phyloP scores from a whole-genome alignment of 2,888 invertebrate species.

The Vesta saturnalis region DNA sequence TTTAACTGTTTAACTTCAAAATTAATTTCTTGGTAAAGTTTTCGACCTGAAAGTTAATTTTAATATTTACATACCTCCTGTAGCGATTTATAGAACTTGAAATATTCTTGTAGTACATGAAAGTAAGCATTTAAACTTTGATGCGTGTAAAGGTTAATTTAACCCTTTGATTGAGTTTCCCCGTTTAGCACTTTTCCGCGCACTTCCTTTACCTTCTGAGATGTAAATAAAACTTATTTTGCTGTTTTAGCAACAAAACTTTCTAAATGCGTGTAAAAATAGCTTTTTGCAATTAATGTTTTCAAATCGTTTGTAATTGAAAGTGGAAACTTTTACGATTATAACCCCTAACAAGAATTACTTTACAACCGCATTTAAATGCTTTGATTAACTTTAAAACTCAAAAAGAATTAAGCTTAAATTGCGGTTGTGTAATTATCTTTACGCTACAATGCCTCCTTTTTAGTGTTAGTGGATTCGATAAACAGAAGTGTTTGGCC shows the following conservation, averaged over 20 bases:
- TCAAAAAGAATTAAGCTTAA: constrained; percentile 35
- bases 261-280: too few species aligned
- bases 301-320: neutral
- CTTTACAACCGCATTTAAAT: constrained; percentile 30
- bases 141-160: neutral
- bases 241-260: too few species aligned
- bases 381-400: constrained; percentile 30
- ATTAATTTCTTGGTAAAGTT: constrained; percentile 26
- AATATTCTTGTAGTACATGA: neutral
- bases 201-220: too few species aligned
- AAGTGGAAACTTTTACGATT: constrained; percentile 8
- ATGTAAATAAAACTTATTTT: too few species aligned
- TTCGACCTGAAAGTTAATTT: constrained; percentile 22
- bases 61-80: constrained; percentile 22
- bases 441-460: constrained; percentile 34
- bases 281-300: too few species aligned
- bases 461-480: constrained; percentile 31
- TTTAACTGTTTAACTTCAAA: constrained; percentile 23
- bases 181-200: too few species aligned
- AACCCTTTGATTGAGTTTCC: too few species aligned
- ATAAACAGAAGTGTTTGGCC: constrained; percentile 29
- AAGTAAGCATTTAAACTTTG: constrained; percentile 4
- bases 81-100: constrained; percentile 9
- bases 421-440: constrained; percentile 40
- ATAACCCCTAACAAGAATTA: constrained; percentile 18